Evolutionary conservation across 2,797 vertebrate species (phyloP).

Genomic region (Oceanodroma leucorhoa): DNA sequence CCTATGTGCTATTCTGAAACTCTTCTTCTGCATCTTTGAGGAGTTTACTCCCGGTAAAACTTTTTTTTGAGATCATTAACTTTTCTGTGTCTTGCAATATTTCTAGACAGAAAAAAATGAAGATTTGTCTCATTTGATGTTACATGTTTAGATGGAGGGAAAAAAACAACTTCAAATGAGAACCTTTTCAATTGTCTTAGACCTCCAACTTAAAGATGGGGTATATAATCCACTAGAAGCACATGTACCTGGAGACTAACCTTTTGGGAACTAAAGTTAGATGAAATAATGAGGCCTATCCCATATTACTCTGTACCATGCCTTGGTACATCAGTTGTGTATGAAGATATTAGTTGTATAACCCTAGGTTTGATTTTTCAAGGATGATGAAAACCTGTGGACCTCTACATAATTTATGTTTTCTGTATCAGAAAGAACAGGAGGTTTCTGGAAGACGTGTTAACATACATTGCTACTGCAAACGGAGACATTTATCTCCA

Average conservation of each 20-base stretch:
- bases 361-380: neutral
- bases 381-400: neutral
- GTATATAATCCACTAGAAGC: neutral
- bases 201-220: neutral
- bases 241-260: neutral
- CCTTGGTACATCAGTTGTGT: neutral
- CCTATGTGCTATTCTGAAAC: neutral
- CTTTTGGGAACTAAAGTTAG: neutral
- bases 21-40: neutral
- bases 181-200: neutral
- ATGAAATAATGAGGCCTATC: neutral
- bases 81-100: neutral
- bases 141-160: neutral
- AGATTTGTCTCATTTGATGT: neutral
- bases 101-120: neutral
- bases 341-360: neutral
- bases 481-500: neutral
- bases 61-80: neutral
- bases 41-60: neutral
- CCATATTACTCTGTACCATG: neutral
- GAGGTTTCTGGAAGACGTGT: neutral
- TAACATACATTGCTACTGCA: neutral
- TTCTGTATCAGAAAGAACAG: neutral
- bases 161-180: neutral
- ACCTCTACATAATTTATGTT: neutral